Base-by-base conservation (phyloP, 2,888 invertebrate genomes). In the Drosophila neutralis region DNA sequence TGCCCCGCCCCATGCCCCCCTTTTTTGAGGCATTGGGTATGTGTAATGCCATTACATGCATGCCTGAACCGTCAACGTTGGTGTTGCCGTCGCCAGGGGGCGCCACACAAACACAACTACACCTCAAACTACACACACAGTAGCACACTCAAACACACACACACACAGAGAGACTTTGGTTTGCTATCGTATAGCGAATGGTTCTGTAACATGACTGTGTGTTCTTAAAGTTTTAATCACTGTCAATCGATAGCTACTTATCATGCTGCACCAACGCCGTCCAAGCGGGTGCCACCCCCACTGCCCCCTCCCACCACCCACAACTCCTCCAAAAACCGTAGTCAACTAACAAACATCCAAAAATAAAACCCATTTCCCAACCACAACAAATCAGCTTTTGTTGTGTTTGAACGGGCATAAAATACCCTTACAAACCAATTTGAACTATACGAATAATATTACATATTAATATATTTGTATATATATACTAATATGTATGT, bases 181-280 rank as follows among this genome's bases (percentile, higher is more conserved):
- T 52, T 56, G 54, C 51, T 52, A 45, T 54, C 51, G 56, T 10
- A 45, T 10, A 40, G 31, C 42, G 36, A 62, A 66, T 72, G 76
- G 68, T 83, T 81, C 66, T 84, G 83, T 72, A 82, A 86, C 87
- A 84, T 85, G 84, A 85, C 83, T 87, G 85, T 87, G 87, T 87
- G 86, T 86, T 87, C 87, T 87, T 82, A 87, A 87, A 87, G 87
- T 87, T 87, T 87, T 87, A 87, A 87, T 87, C 87, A 87, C 86
- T 87, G 87, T 87, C 87, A 87, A 87, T 87, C 87, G 87, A 87
- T 87, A 87, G 86, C 86, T 87, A 87, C 87, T 87, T 87, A 87
- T 86, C 87, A 87, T 83, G 85, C 82, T 83, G 80, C 82, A 81
- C 73, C 71, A 78, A 68, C 70, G 78, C 61, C 61, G 68, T 53